phyloP scores from a whole-genome alignment of 92 coral and sea anemone genomes.

The Zoanthus gigantus region DNA sequence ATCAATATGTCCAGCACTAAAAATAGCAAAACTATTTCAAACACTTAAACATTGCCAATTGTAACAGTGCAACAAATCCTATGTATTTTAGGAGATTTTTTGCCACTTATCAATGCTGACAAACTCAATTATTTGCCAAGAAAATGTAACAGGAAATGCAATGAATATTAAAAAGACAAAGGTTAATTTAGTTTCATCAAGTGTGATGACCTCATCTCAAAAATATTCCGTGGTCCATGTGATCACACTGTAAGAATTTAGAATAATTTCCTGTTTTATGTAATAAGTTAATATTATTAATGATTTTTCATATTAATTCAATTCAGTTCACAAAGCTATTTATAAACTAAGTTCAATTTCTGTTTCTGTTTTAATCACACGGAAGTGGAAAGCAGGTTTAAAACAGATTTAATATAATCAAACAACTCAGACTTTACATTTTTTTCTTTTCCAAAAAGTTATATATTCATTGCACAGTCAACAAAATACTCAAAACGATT shows the following conservation, averaged over 20 bases:
- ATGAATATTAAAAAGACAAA: background rate
- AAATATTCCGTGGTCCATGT: background rate
- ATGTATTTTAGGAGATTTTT: background rate
- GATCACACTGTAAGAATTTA: background rate
- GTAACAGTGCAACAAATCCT: background rate
- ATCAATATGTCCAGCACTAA: background rate
- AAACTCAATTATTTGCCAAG: background rate
- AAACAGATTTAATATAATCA: too few relatives aligned
- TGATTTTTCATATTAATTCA: too few relatives aligned
- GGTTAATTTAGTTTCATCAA: background rate
- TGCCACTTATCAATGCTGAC: too few relatives aligned
- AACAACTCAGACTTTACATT: too few relatives aligned
- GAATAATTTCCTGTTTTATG: background rate
- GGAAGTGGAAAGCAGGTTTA: too few relatives aligned
- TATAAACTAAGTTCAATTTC: too few relatives aligned
- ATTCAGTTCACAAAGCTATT: too few relatives aligned
- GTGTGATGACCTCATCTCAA: slow-evolving; percentile 26
- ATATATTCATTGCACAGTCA: too few relatives aligned
- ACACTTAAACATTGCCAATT: background rate
- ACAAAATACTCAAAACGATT: too few relatives aligned
- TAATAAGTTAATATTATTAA: background rate
- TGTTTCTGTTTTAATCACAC: too few relatives aligned
- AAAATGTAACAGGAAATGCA: background rate
- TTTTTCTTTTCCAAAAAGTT: too few relatives aligned
- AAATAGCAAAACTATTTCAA: background rate